phyloP scores from a whole-genome alignment of 2,888 invertebrate species.

The Lymantria dispar region DNA sequence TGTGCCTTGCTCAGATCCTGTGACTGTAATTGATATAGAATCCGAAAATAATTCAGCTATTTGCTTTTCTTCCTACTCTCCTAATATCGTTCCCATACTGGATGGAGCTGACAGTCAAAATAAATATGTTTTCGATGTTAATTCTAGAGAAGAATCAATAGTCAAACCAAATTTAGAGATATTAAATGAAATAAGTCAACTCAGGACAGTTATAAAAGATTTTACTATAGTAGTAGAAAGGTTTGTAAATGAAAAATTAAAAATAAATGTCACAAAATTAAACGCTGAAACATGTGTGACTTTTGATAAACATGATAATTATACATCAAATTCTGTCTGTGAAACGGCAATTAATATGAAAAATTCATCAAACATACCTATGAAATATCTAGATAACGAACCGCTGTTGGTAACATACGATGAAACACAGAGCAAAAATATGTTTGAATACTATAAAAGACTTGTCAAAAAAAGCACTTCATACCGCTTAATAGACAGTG shows the following conservation, averaged over 20 bases:
- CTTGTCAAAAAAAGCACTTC: conserved; percentile 57
- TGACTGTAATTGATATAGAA: conserved; percentile 6
- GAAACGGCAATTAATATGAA: conserved; percentile 13
- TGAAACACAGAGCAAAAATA: conserved; percentile 37
- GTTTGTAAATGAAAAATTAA: conserved; percentile 17
- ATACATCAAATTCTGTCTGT: conserved; percentile 17
- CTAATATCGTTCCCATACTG: conserved; percentile 54
- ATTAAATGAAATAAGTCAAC: conserved; percentile 51
- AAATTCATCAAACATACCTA: conserved; percentile 17
- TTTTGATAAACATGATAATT: conserved; percentile 1
- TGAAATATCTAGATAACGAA: not conserved
- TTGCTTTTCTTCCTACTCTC: conserved; percentile 9
- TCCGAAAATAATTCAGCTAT: conserved; percentile 6
- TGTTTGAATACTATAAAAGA: conserved; percentile 35
- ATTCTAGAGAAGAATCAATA: conserved; percentile 24
- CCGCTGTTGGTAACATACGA: conserved; percentile 37
- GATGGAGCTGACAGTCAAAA: conserved; percentile 54
- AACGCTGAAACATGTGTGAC: not conserved
- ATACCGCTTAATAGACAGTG: conserved; percentile 66
- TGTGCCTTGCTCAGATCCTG: not conserved
- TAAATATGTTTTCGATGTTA: conserved; percentile 45
- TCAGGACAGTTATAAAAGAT: conserved; percentile 52
- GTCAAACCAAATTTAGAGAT: conserved; percentile 34
- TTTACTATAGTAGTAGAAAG: conserved; percentile 49
- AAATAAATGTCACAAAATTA: not conserved